Conservation (phyloP, 2,888 invertebrate species). For the Folsomia manolachei region DNA sequence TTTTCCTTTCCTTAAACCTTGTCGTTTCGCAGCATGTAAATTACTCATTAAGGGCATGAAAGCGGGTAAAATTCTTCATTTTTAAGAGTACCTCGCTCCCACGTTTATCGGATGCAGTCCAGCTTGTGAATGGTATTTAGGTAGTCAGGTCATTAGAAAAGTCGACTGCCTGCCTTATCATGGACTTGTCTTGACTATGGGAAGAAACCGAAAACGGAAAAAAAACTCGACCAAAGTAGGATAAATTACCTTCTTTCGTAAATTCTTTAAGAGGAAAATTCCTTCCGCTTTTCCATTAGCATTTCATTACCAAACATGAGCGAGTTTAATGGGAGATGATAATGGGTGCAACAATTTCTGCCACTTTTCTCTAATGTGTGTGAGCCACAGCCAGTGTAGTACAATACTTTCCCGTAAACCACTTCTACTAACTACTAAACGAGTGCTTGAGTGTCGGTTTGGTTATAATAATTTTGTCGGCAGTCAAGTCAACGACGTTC, state of each 20-base stretch:
- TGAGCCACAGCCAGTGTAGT: neutral
- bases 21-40: neutral
- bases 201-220: neutral
- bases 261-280: neutral
- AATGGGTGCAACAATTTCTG: slow-evolving; percentile 6
- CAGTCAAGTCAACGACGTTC: too few species aligned
- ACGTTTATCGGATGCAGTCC: too few species aligned
- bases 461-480: neutral
- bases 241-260: neutral
- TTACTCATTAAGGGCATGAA: slow-evolving; percentile 1
- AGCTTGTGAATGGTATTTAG: too few species aligned
- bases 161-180: too few species aligned
- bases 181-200: too few species aligned
- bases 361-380: neutral
- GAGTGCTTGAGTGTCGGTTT: too few species aligned
- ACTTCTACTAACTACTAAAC: too few species aligned
- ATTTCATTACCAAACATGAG: neutral
- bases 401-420: too few species aligned
- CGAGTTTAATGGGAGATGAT: slow-evolving; percentile 1
- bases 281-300: neutral
- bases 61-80: neutral
- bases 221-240: neutral
- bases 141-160: too few species aligned
- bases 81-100: neutral
- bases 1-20: neutral